Percentiles rank a stretch among this genome's conserved stretches.
Evolutionary conservation across 2,113 vertebrate genomes (phyloP).

Genomic region (Pygoscelis antarcticus): DNA sequence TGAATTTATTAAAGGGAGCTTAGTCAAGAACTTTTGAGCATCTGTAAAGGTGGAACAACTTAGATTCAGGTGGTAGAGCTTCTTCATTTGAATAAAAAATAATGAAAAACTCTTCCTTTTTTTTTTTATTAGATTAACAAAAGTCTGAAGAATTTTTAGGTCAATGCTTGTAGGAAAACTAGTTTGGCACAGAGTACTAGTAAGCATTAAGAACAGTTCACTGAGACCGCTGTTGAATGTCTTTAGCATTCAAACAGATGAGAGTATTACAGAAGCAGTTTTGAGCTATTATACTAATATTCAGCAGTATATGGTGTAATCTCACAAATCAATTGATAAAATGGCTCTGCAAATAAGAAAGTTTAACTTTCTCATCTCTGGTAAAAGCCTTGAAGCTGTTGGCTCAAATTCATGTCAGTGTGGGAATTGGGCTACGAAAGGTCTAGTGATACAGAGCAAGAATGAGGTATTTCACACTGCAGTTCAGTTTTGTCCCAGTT

Average conservation of each 20-base stretch:
- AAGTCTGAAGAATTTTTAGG: background rate
- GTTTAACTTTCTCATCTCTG: background rate
- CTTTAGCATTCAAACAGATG: background rate
- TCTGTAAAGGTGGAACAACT: background rate
- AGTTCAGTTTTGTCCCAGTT: background rate
- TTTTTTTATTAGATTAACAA: background rate
- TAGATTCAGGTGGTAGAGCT: background rate
- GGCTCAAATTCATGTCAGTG: background rate
- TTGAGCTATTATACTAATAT: slow-evolving; percentile 24
- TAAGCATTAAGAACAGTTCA: slow-evolving; percentile 20
- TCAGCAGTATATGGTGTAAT: background rate
- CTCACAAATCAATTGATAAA: slow-evolving; percentile 53
- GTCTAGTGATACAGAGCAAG: background rate
- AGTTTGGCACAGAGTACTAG: background rate
- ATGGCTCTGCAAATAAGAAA: slow-evolving; percentile 35
- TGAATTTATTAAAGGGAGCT: background rate
- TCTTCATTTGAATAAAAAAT: background rate
- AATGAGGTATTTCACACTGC: background rate
- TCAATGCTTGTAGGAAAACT: background rate
- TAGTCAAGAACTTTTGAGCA: background rate
- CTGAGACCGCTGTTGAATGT: slow-evolving; percentile 22
- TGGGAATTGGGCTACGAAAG: background rate
- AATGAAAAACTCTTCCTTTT: background rate
- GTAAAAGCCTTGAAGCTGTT: background rate
- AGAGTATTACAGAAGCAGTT: slow-evolving; percentile 25